These are phyloP conservation scores for Venturia canescens DNA, from an alignment of 1,140 invertebrate species.

Conservation along the genomic window DNA sequence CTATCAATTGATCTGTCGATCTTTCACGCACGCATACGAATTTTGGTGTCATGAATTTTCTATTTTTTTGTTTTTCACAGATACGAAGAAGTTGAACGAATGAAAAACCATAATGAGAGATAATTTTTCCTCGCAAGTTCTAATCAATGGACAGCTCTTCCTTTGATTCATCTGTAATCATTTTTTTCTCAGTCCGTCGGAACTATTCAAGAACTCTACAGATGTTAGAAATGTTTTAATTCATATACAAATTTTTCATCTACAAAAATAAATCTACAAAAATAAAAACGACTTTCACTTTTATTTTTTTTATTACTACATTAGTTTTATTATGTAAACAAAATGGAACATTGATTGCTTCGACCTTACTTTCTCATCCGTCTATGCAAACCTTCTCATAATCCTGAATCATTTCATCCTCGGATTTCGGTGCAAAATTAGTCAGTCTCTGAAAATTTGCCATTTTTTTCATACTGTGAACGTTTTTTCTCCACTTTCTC, in stretches of 20 bases:
- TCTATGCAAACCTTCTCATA: conserved; percentile 47
- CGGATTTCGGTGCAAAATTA: conserved; percentile 65
- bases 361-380: conserved; percentile 24
- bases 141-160: not conserved
- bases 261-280: no score
- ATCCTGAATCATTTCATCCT: conserved; percentile 46
- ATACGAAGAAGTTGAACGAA: conserved; percentile 90
- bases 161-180: not conserved
- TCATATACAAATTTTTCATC: conserved; percentile 49
- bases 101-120: conserved; percentile 88
- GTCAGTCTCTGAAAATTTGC: conserved; percentile 63
- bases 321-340: not conserved
- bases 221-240: no score
- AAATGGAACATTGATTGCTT: conserved; percentile 19
- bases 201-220: no score
- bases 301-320: no score
- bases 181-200: not conserved
- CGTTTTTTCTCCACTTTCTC: conserved; percentile 69
- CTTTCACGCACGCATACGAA: not conserved
- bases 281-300: not conserved
- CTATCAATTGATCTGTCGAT: no score
- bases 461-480: conserved; percentile 69
- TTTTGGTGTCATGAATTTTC: conserved; percentile 11
- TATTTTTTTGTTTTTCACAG: conserved; percentile 71
- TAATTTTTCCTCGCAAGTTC: conserved; percentile 81